phyloP scores from a whole-genome alignment of 1,140 invertebrate genomes.

The Ceratina calcarata region DNA sequence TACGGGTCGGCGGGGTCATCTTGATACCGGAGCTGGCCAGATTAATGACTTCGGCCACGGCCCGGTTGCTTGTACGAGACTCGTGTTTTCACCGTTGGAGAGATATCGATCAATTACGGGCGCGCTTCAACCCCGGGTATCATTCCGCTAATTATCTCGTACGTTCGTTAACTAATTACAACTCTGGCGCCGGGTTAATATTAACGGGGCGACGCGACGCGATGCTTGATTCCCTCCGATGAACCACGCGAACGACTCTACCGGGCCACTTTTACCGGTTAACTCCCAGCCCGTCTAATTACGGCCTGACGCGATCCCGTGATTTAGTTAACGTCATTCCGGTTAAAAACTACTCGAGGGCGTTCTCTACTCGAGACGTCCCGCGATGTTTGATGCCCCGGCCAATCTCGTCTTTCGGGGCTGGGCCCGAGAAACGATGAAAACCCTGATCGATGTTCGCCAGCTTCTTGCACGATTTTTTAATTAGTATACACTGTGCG shows the following conservation, averaged over 20 bases:
- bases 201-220: slow-evolving; percentile 4
- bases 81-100: slow-evolving; percentile 26
- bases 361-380: not conserved
- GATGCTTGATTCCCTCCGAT: not conserved
- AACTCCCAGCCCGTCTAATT: not conserved
- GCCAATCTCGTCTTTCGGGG: not conserved
- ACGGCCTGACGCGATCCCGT: not conserved
- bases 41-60: slow-evolving; percentile 30
- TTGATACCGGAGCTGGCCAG: slow-evolving; percentile 10
- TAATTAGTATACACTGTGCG: too few relatives aligned
- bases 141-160: slow-evolving; percentile 35
- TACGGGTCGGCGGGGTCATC: slow-evolving; percentile 38
- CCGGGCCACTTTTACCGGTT: not conserved
- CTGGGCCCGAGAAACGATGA: too few relatives aligned
- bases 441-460: too few relatives aligned
- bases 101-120: slow-evolving; percentile 43
- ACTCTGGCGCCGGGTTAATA: not conserved
- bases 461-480: too few relatives aligned
- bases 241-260: not conserved
- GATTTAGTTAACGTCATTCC: slow-evolving; percentile 4
- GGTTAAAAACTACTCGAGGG: not conserved
- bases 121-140: slow-evolving; percentile 23
- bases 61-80: slow-evolving; percentile 24
- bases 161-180: slow-evolving; percentile 39
- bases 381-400: not conserved